A percentile compares a stretch with the other conserved stretches of the same genome.
phyloP scores from a whole-genome alignment of 2,888 invertebrate genomes.

The Steinernema carpocapsae region DNA sequence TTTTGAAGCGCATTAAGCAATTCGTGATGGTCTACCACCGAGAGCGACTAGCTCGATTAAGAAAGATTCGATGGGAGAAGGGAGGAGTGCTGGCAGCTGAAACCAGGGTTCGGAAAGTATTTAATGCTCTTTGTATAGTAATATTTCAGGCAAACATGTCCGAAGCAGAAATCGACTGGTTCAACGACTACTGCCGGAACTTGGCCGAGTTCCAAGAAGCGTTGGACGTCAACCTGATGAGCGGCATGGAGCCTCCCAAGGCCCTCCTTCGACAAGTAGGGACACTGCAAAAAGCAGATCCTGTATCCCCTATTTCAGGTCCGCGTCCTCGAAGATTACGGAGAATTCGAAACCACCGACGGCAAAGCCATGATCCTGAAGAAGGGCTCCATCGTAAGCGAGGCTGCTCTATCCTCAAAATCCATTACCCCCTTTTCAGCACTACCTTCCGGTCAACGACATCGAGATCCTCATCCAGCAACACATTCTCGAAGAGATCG shows the following conservation, averaged over 20 bases:
- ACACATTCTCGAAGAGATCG: conserved; percentile 53
- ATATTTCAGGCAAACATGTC: conserved; percentile 57
- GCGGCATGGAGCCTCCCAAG: conserved; percentile 80
- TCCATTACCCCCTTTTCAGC: conserved; percentile 54
- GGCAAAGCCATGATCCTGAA: conserved; percentile 87
- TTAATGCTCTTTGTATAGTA: not conserved
- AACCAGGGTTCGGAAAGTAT: conserved; percentile 73
- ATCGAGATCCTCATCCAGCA: conserved; percentile 64
- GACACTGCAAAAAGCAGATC: no score
- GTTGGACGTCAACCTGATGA: conserved; percentile 79
- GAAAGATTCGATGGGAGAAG: conserved; percentile 91
- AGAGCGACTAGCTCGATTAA: conserved; percentile 81
- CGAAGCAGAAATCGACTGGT: conserved; percentile 77
- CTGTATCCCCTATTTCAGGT: conserved; percentile 78
- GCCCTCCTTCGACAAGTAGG: conserved; percentile 54
- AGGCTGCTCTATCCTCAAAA: no score
- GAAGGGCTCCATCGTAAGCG: conserved; percentile 80
- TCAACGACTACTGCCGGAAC: conserved; percentile 77
- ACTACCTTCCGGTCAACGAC: conserved; percentile 60
- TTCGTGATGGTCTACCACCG: conserved; percentile 13
- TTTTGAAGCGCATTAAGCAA: conserved; percentile 14
- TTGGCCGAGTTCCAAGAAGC: conserved; percentile 65
- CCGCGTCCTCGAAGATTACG: conserved; percentile 82
- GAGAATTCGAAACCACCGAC: conserved; percentile 89
- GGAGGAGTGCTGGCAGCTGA: conserved; percentile 88